These are phyloP conservation scores for Doris montereyensis DNA, from an alignment of 2,888 invertebrate species.

Conservation along the genomic window DNA sequence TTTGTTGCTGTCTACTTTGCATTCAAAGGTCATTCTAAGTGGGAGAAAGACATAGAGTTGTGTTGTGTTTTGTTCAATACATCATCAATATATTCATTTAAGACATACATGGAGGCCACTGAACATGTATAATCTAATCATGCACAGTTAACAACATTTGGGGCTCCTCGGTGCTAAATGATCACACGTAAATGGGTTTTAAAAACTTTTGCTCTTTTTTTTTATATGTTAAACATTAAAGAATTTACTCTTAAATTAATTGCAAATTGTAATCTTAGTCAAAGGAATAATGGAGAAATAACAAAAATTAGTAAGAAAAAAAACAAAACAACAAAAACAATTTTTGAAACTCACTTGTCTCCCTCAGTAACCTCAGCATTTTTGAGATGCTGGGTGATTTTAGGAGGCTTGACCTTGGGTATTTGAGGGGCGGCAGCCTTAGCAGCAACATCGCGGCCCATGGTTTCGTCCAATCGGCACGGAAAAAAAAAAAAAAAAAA, in stretches of 20 bases:
- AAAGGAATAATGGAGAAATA: no score
- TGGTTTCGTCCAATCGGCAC: conserved; percentile 53
- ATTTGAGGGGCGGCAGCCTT: conserved; percentile 56
- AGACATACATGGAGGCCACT: neutral
- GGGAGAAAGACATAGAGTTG: conserved; percentile 24
- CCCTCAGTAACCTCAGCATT: conserved; percentile 80
- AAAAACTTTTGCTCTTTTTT: no score
- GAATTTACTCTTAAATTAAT: no score
- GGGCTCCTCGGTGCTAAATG: no score
- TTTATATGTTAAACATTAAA: no score
- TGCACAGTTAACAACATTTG: no score
- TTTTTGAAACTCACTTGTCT: conserved; percentile 72
- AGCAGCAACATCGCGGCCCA: conserved; percentile 56
- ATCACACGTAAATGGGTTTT: no score
- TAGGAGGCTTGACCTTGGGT: conserved; percentile 75
- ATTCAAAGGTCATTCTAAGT: conserved; percentile 70
- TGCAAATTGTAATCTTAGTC: no score
- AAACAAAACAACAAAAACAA: no score
- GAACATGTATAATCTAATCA: no score
- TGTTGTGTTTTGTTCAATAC: neutral
- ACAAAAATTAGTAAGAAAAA: no score
- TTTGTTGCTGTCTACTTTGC: conserved; percentile 66
- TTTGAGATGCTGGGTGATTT: conserved; percentile 79
- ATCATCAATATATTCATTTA: neutral
- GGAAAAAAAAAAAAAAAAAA: conserved; percentile 23